Conservation (phyloP, 2,888 invertebrate species). For the Agriopis marginaria region DNA sequence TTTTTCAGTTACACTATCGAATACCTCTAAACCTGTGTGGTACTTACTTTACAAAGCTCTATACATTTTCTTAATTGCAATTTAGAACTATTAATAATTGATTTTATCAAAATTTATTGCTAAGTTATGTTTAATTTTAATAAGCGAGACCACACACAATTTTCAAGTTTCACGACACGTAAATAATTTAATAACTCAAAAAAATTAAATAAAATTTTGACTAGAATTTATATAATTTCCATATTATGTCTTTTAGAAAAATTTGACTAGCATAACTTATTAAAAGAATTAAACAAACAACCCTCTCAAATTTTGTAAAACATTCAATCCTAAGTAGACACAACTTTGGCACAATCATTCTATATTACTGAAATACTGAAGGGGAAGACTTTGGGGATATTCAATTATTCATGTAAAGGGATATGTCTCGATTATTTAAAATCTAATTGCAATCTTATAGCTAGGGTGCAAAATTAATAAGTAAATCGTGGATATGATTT, state of each 20-base stretch:
- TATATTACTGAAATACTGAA: slow-evolving; percentile 75
- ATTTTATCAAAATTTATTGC: slow-evolving; percentile 85
- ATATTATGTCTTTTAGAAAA: slow-evolving; percentile 71
- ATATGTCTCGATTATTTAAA: slow-evolving; percentile 75
- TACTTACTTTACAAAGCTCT: slow-evolving; percentile 85
- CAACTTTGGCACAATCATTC: slow-evolving; percentile 82
- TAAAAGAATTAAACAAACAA: slow-evolving; percentile 59
- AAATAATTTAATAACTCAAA: slow-evolving; percentile 64
- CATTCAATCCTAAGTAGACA: slow-evolving; percentile 64
- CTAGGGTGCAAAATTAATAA: slow-evolving; percentile 82
- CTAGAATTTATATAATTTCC: slow-evolving; percentile 71
- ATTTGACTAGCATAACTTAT: slow-evolving; percentile 77
- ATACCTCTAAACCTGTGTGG: slow-evolving; percentile 82
- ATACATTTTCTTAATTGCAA: slow-evolving; percentile 85
- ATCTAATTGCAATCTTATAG: slow-evolving; percentile 72
- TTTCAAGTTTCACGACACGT: slow-evolving; percentile 59
- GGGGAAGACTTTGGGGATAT: slow-evolving; percentile 79
- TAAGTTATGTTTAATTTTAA: slow-evolving; percentile 70
- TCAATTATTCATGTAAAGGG: slow-evolving; percentile 64
- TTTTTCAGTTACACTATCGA: slow-evolving; percentile 68
- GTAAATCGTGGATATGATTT: slow-evolving; percentile 66
- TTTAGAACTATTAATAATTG: slow-evolving; percentile 84
- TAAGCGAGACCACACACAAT: slow-evolving; percentile 73
- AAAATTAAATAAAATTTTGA: slow-evolving; percentile 78
- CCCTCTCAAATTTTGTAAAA: slow-evolving; percentile 58